A percentile compares a stretch with the other conserved stretches of the same genome.
Evolutionary conservation across 2,888 invertebrate genomes (phyloP).

Genomic region (Eumacrocentrus americanus): DNA sequence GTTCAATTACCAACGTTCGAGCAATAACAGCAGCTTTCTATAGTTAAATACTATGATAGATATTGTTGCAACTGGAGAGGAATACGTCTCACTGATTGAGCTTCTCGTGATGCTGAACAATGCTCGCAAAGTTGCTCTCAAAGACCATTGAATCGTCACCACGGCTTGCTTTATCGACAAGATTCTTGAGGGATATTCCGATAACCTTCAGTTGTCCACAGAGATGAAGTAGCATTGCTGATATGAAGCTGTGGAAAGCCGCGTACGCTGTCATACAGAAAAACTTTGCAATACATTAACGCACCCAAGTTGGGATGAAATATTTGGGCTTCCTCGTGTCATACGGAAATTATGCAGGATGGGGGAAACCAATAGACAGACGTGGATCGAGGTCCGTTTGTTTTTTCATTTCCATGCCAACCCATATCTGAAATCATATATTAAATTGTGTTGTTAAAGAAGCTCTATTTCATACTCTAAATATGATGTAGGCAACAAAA

Average conservation of each 20-base stretch:
- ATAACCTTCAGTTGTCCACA: constrained; percentile 45
- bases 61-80: too few species aligned
- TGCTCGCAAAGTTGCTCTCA: constrained; percentile 20
- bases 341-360: constrained; percentile 42
- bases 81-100: constrained; percentile 31
- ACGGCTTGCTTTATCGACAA: constrained; percentile 20
- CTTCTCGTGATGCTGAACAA: constrained; percentile 36
- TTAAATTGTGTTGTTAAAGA: too few species aligned
- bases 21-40: too few species aligned
- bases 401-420: constrained; percentile 29
- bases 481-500: constrained; percentile 29
- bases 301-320: constrained; percentile 45
- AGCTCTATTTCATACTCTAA: constrained; percentile 22
- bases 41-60: too few species aligned
- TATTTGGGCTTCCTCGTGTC: constrained; percentile 39
- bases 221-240: constrained; percentile 45
- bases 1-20: too few species aligned
- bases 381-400: constrained; percentile 31
- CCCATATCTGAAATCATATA: constrained; percentile 27
- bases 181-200: constrained; percentile 25
- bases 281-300: constrained; percentile 42
- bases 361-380: constrained; percentile 32
- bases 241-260: constrained; percentile 44
- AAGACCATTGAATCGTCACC: constrained; percentile 1
- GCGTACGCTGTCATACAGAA: constrained; percentile 44